Base-by-base conservation (phyloP, 2,797 vertebrate species). In the Catostomus latipinnis region DNA sequence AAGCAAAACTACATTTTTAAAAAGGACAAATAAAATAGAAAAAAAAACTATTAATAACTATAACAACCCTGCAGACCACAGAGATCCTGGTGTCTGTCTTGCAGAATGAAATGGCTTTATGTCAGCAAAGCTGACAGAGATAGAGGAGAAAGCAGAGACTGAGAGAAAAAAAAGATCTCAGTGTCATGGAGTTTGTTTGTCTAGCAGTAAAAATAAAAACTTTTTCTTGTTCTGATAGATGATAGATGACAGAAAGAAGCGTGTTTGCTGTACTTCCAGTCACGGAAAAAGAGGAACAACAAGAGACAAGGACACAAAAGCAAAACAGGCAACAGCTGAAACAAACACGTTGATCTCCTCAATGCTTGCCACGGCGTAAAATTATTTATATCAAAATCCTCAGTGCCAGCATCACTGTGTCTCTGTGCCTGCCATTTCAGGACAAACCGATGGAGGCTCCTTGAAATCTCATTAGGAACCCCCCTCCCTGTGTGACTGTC, bases 381-480 rank as follows among this genome's bases (percentile, higher is more conserved):
- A 58, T 58, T 8, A 49, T 43, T 4, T n/a, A 5, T 34, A 67
- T 18, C 60, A 58, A 6, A 61, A 68, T 58, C n/a, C 52, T 69
- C 46, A 54, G 56, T 43, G 70, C 62, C 46, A 75, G 48, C n/a
- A 52, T 66, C 70, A 65, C 57, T 8, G 8, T 34, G 74, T 6
- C 58, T 22, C 58, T 10, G 57, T 46, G 45, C 48, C 82, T 66
- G 43, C 54, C n/a, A 12, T 74, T 70, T 62, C 56, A 22, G 13
- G 45, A 65, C 1, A 5, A 69, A 66, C 34, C 16, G 58, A 7
- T 34, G 57, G 48, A 77, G 45, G n/a, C 62, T 18, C 22, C n/a
- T 53, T 45, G 14, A 74, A 81, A 85, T 81, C 74, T 63, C 67
- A 83, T 76, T 85, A 78, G 18, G 43, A 52, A 13, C 50, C 13